Evolutionary conservation across 2,888 invertebrate genomes (phyloP), one percentile per base, ranked within the genome.

Genomic region (Sphaerolaimus hirsutus): DNA sequence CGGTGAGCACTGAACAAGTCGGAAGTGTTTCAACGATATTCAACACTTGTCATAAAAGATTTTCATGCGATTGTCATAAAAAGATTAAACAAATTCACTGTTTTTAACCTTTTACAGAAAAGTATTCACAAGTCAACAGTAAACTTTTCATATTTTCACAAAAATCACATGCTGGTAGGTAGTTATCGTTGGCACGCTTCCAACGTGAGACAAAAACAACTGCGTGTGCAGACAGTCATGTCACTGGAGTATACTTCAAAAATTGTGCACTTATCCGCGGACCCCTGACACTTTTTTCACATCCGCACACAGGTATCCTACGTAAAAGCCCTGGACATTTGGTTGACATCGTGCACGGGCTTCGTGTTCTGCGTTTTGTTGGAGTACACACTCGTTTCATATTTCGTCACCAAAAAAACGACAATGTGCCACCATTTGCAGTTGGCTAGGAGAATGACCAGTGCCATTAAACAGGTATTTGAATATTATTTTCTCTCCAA

Each of bases 351-450:
- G 41, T 61, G 59, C n/a, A 59, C 58, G 46, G 58, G 49, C 21
- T 52, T 50, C 24, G 62, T 61, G 24, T 61, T 61, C 47, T 51
- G 56, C 23, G 61, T 61, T 2, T 51, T 61, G 5, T 48, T 61
- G 44, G 61, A 61, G 47, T 61, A 62, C 51, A 57, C 60, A 10
- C 55, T 61, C 45, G 61, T 61, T 35, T 59, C 58, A 24, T 60
- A 53, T 47, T 61, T 53, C 52, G 52, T 62, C 46, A 60, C 60
- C 7, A 53, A 55, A 43, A 47, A 58, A 44, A 55, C 53, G 2
- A 47, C 49, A 29, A 49, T 55, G 38, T 60, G 59, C 46, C 48
- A 50, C 14, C 60, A 60, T 26, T 7, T 41, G 25, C 25, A 26
- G 26, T 24, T 26, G 25, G 41, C 26, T 19, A 24, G 41, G 7